Percentiles rank a stretch among this genome's conserved stretches.
Conservation (phyloP, 2,888 invertebrate genomes). For the Polymixis flavicincta region DNA sequence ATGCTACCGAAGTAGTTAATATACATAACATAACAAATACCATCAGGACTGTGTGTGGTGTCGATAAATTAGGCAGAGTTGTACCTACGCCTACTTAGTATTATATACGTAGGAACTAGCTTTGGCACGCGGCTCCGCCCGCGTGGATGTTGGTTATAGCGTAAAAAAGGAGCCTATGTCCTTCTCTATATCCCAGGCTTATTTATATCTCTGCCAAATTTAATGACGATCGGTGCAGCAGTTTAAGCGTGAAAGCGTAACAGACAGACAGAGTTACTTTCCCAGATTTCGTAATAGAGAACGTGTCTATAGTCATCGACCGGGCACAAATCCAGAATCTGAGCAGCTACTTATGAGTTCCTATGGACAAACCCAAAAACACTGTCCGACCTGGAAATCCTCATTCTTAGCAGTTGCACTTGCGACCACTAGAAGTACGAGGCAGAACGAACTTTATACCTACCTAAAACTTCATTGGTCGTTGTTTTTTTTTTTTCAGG, state of each 20-base stretch:
- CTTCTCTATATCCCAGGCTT: too few relatives aligned
- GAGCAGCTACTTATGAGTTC: neutral
- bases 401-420: neutral
- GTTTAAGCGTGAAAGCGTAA: too few relatives aligned
- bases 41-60: neutral
- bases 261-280: too few relatives aligned
- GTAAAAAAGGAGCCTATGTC: too few relatives aligned
- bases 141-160: too few relatives aligned
- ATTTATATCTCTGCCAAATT: too few relatives aligned
- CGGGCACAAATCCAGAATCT: neutral
- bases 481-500: conserved; percentile 27
- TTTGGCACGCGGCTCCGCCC: too few relatives aligned
- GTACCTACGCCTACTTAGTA: neutral
- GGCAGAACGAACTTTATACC: neutral
- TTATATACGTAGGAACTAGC: too few relatives aligned
- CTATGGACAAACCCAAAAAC: neutral
- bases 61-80: neutral
- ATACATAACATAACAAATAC: neutral
- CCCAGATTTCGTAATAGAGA: neutral
- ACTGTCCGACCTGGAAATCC: neutral
- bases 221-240: too few relatives aligned
- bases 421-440: neutral
- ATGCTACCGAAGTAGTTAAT: neutral
- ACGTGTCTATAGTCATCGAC: neutral
- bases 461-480: neutral